Conservation (phyloP, 2,113 vertebrate species). For the Alaudala cheleensis region DNA sequence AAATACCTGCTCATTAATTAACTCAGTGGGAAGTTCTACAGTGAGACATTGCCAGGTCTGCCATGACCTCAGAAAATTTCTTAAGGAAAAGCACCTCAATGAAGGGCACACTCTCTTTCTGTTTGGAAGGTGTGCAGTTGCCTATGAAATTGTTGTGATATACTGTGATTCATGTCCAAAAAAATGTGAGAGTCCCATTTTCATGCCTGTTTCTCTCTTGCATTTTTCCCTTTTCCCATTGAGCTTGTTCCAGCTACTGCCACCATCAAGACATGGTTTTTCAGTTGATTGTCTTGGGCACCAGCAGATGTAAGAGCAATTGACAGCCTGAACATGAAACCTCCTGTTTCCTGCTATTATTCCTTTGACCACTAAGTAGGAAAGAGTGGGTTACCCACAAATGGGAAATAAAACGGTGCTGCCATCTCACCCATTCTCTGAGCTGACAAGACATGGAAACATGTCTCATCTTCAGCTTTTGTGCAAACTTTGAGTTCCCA, state of each 20-base stretch:
- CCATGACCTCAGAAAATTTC: neutral
- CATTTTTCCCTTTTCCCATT: neutral
- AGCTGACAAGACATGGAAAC: neutral
- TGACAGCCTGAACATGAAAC: neutral
- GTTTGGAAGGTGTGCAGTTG: neutral
- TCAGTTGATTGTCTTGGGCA: neutral
- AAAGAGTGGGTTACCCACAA: neutral
- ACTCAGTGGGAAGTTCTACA: neutral
- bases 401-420: neutral
- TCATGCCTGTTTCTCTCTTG: neutral
- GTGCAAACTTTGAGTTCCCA: neutral
- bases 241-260: neutral
- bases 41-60: neutral
- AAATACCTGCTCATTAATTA: neutral
- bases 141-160: neutral
- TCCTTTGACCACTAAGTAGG: neutral
- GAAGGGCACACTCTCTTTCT: neutral
- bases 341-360: neutral
- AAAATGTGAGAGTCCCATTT: neutral
- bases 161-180: neutral
- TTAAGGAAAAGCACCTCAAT: neutral
- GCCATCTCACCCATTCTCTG: neutral
- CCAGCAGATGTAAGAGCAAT: neutral
- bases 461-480: neutral
- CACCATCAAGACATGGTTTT: neutral